Percentiles rank a stretch among this genome's conserved stretches.
Conservation (phyloP, 1,140 invertebrate genomes). For the Habropoda laboriosa region DNA sequence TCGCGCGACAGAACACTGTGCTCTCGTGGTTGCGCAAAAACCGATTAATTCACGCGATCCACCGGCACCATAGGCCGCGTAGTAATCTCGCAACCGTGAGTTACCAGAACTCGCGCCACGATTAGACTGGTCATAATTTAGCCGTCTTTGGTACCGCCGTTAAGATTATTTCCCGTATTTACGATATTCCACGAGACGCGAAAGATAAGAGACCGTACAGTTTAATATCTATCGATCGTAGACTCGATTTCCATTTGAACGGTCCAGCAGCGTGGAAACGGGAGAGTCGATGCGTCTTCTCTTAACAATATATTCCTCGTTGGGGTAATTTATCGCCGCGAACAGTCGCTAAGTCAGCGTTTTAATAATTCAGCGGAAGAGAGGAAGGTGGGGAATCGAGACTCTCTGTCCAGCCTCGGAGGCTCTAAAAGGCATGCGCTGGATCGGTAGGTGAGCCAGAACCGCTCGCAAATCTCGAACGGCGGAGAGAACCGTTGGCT, state of each 20-base stretch:
- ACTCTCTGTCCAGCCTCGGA: neutral
- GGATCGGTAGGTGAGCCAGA: conserved; percentile 12
- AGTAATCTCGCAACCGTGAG: neutral
- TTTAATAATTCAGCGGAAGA: conserved; percentile 57
- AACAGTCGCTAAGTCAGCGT: conserved; percentile 31
- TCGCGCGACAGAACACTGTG: neutral
- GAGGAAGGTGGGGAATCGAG: neutral
- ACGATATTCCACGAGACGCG: neutral
- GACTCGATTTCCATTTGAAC: conserved; percentile 33
- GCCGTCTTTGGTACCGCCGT: conserved; percentile 6
- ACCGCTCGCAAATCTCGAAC: conserved; percentile 28
- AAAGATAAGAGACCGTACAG: neutral
- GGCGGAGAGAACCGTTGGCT: neutral
- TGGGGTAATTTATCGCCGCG: conserved; percentile 31
- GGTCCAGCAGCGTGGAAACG: neutral
- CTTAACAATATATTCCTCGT: conserved; percentile 16
- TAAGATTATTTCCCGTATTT: conserved; percentile 46
- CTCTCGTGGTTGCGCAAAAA: conserved; percentile 25
- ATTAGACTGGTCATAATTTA: conserved; percentile 42
- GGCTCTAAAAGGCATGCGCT: conserved; percentile 36
- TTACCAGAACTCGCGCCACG: conserved; percentile 27
- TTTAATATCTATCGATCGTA: conserved; percentile 22
- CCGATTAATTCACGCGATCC: conserved; percentile 32
- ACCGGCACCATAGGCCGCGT: neutral
- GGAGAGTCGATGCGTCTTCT: conserved; percentile 17